Evolutionary conservation across 2,113 vertebrate genomes (phyloP).

Genomic region (Mionectes macconnelli): DNA sequence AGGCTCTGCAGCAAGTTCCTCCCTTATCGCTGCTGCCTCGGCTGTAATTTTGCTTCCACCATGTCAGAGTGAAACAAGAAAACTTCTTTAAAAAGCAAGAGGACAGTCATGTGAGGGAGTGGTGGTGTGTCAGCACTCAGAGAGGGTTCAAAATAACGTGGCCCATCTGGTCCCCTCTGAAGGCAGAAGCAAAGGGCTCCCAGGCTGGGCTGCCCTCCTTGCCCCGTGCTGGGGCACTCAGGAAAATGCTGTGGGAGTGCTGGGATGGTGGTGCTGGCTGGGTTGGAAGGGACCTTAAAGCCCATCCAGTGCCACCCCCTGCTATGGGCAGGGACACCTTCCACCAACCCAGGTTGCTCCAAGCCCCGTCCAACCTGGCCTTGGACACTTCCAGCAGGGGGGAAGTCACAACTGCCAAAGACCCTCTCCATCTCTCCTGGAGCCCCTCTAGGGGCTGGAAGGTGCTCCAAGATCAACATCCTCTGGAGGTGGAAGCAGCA

Average conservation of each 20-base stretch:
- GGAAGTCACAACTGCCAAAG: not conserved
- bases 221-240: fast-evolving
- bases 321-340: not conserved
- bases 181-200: not conserved
- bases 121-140: not conserved
- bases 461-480: not conserved
- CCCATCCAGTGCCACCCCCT: not conserved
- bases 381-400: fast-evolving
- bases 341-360: not conserved
- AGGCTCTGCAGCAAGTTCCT: not conserved
- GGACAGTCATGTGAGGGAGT: constrained; percentile 29
- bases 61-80: constrained; percentile 38
- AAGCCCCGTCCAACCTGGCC: not conserved
- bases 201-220: not conserved
- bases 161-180: not conserved
- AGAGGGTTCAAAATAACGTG: not conserved
- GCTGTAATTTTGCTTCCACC: not conserved
- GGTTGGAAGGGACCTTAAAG: not conserved
- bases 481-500: not conserved
- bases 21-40: not conserved
- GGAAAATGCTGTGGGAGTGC: fast-evolving
- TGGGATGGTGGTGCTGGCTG: not conserved
- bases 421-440: not conserved
- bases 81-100: constrained; percentile 45
- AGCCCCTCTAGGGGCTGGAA: not conserved